phyloP scores from a whole-genome alignment of 2,113 vertebrate genomes.

The Dolichallabes microphthalmus region DNA sequence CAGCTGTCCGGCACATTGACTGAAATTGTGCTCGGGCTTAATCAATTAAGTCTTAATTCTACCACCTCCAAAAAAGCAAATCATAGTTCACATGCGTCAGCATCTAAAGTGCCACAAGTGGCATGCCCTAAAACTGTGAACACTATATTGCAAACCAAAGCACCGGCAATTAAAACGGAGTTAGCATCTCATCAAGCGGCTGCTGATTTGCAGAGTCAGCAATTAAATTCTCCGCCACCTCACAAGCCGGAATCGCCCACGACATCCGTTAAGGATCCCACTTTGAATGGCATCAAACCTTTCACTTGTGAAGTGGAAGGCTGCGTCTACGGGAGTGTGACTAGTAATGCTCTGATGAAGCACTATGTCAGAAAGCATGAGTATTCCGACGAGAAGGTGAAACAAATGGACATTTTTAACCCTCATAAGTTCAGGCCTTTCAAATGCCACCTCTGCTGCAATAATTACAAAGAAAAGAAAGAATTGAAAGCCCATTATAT shows the following conservation, averaged over 20 bases:
- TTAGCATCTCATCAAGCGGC: slow-evolving; percentile 1
- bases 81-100: slow-evolving; percentile 59
- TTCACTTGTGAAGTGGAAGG: slow-evolving; percentile 83
- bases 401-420: slow-evolving; percentile 81
- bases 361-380: slow-evolving; percentile 89
- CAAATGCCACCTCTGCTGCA: slow-evolving; percentile 90
- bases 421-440: slow-evolving; percentile 86
- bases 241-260: slow-evolving; percentile 5
- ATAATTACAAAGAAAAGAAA: slow-evolving; percentile 84
- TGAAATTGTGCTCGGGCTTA: slow-evolving; percentile 85
- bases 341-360: slow-evolving; percentile 83
- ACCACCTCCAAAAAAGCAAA: slow-evolving; percentile 54
- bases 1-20: slow-evolving; percentile 76
- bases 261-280: not conserved
- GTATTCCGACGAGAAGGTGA: slow-evolving; percentile 80
- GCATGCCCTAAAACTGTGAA: slow-evolving; percentile 73
- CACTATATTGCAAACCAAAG: slow-evolving; percentile 61
- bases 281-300: slow-evolving; percentile 74
- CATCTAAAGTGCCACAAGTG: slow-evolving; percentile 62
- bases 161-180: slow-evolving; percentile 48
- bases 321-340: slow-evolving; percentile 85
- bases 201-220: slow-evolving; percentile 51
- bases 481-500: slow-evolving; percentile 85
- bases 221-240: slow-evolving; percentile 59
- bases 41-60: slow-evolving; percentile 85